Evolutionary conservation across 2,113 vertebrate genomes (phyloP), one percentile per base, ranked within the genome.

Genomic region (Nibea coibor): DNA sequence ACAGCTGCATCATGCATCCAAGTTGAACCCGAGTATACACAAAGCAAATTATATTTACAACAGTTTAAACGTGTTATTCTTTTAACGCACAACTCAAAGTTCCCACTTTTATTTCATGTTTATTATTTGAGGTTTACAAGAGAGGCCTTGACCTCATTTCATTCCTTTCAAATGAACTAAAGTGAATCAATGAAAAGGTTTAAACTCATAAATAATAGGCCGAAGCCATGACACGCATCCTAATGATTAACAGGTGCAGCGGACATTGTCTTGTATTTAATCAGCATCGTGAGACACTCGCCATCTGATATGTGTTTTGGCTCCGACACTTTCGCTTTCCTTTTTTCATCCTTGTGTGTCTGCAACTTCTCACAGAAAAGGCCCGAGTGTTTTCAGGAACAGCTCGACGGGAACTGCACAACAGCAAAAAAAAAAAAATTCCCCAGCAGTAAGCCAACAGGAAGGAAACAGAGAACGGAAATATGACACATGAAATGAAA

Each of bases 181-280:
- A 87, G 78, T 31, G 39, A 78, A 78, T 50, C 54, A 65, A 24
- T 72, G 62, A 54, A 78, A 74, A 81, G 45, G 56, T 74, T 75
- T 51, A 81, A 67, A 64, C n/a, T 10, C 22, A 53, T 68, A 67
- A 86, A 67, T 76, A 86, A 86, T 72, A 56, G 64, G 48, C 43
- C 22, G 3, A 72, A 88, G 80, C 85, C 84, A 86, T 62, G 57
- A 24, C 69, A 81, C 64, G 20, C 19, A 42, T 85, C 24, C 2
- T 83, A 69, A 87, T 84, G 70, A 81, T 72, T 75, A 84, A 87
- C 83, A 80, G 80, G 87, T 87, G 85, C 67, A 48, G 74, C 51
- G 26, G 62, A 75, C 54, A 72, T 28, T n/a, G 22, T 59, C 22
- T 48, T 45, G 45, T 61, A n/a, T 50, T 47, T 45, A 15, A 57